phyloP scores from a whole-genome alignment of 2,888 invertebrate species.

The Suillia variegata region DNA sequence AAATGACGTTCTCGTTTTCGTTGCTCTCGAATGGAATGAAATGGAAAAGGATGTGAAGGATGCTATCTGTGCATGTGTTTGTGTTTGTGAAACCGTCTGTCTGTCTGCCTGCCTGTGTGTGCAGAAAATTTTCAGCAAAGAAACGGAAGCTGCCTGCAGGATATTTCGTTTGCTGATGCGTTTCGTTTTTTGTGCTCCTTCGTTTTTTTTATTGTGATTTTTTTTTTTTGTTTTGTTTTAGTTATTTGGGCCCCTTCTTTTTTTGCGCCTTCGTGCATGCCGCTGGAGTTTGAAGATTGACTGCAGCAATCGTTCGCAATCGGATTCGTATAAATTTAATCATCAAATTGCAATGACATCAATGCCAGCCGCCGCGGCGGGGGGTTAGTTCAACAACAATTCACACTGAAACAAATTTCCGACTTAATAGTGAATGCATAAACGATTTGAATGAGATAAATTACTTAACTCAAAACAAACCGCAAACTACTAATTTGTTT shows the following conservation, averaged over 20 bases:
- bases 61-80: not conserved
- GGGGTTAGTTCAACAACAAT: too few relatives aligned
- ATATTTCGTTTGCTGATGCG: conserved; percentile 51
- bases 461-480: too few relatives aligned
- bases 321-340: conserved; percentile 15
- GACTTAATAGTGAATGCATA: too few relatives aligned
- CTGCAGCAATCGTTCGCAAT: conserved; percentile 9
- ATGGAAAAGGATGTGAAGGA: not conserved
- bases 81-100: not conserved
- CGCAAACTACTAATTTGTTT: too few relatives aligned
- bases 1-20: not conserved
- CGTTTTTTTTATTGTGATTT: too few relatives aligned
- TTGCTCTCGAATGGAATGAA: not conserved
- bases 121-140: not conserved
- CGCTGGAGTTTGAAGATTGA: not conserved
- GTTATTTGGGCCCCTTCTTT: not conserved
- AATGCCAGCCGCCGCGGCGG: too few relatives aligned
- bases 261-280: not conserved
- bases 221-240: too few relatives aligned
- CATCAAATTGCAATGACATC: conserved; percentile 1
- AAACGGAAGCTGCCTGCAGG: conserved; percentile 38
- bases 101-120: not conserved
- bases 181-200: conserved; percentile 3
- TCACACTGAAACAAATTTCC: too few relatives aligned
- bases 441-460: too few relatives aligned